Evolutionary conservation across 2,113 vertebrate genomes (phyloP), one percentile per base, ranked within the genome.

Genomic region (Solea senegalensis): DNA sequence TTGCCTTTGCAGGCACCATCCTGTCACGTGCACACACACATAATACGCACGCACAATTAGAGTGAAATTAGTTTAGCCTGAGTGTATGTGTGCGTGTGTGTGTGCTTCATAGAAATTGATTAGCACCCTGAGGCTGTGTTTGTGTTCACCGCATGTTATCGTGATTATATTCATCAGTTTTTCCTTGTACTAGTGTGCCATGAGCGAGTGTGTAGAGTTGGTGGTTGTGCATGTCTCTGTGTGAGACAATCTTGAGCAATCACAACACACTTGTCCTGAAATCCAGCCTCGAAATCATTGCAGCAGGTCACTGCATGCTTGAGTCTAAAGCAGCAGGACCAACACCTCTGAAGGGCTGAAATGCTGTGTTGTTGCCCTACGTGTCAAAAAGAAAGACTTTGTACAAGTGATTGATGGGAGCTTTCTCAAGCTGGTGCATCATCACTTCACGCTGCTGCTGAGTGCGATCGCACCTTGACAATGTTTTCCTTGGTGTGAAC

Each of bases 161-260:
- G 65, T 89, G 88, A 89, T 89, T 89, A 86, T 84, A 89, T 90
- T 78, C 66, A 88, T 89, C 82, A 82, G 60, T 60, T 85, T 69
- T 81, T 65, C 21, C 79, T 71, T 78, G 74, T 60, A 71, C 55
- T 73, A 76, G 63, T 81, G 65, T 26, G 56, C 51, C 34, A 51
- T 39, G 8, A 14, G 45, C 1, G 45, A 16, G 56, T 21, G 50
- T 66, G 40, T 44, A 13, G 9, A 28, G 34, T 15, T 43, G 6
- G 1, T 34, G 14, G 27, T 34, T 55, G 46, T 1, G 7, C 50
- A 44, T 21, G 51, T 46, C 28, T 71, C 48, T 78, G 63, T 48
- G 27, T 34, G 59, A 60, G 21, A 55, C 27, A 21, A 13, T 65
- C 9, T 76, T 3, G 46, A 34, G 69, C 41, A 78, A 74, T 81